Conservation (phyloP, 2,113 vertebrate species). For the Salvelinus fontinalis region DNA sequence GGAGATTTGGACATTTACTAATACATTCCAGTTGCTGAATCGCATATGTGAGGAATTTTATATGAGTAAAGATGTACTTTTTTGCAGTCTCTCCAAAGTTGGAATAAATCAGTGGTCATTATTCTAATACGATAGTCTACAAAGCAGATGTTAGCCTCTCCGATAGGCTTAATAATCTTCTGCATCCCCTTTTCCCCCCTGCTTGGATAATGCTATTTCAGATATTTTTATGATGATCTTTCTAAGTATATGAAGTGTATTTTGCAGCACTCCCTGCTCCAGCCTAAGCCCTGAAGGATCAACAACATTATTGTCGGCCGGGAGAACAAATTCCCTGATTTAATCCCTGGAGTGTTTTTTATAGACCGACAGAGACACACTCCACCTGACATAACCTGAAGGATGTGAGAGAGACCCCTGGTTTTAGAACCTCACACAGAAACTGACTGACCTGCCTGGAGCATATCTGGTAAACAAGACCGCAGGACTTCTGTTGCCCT, state of each 20-base stretch:
- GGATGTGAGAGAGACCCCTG: too few relatives aligned
- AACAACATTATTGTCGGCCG: too few relatives aligned
- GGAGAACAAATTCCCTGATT: too few relatives aligned
- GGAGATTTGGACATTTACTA: too few relatives aligned
- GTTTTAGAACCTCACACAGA: too few relatives aligned
- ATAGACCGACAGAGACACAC: too few relatives aligned
- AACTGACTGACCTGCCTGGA: too few relatives aligned
- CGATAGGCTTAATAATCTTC: slow-evolving; percentile 47
- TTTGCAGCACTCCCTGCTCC: too few relatives aligned
- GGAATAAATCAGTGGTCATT: slow-evolving; percentile 59
- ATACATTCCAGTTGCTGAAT: slow-evolving; percentile 31
- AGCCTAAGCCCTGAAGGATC: too few relatives aligned
- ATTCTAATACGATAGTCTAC: slow-evolving; percentile 61
- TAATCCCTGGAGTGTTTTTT: too few relatives aligned
- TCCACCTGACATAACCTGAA: too few relatives aligned
- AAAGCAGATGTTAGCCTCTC: slow-evolving; percentile 56
- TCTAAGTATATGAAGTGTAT: slow-evolving; percentile 58
- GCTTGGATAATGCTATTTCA: slow-evolving; percentile 48
- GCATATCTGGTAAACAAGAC: too few relatives aligned
- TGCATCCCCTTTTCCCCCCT: neutral
- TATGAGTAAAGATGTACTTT: slow-evolving; percentile 16
- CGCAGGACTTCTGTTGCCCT: neutral
- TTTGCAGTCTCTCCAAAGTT: slow-evolving; percentile 48
- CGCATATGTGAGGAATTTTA: slow-evolving; percentile 31
- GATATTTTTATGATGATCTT: slow-evolving; percentile 54